Evolutionary conservation across 2,797 vertebrate genomes (phyloP).

Genomic region (Sebastolobus altivelis): DNA sequence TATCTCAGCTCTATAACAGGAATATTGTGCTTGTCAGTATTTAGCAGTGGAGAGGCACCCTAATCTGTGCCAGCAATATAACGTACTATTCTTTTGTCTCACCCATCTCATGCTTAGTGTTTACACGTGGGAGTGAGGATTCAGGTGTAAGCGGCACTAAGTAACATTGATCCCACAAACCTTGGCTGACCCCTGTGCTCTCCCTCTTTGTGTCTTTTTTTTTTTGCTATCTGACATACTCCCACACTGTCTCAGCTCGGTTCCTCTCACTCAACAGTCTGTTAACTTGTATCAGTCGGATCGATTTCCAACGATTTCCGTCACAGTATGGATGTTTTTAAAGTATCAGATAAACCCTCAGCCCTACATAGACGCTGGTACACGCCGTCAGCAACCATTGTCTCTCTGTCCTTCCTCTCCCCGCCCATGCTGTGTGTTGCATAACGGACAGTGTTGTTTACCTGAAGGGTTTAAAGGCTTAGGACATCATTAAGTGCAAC

Average conservation of each 20-base stretch:
- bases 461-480: constrained; percentile 71
- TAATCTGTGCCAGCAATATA: neutral
- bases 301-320: neutral
- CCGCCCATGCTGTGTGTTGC: constrained; percentile 50
- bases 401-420: neutral
- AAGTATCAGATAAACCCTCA: neutral
- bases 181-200: constrained; percentile 15
- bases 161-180: constrained; percentile 41
- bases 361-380: neutral
- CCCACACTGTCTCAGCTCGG: neutral
- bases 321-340: neutral
- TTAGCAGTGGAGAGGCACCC: neutral
- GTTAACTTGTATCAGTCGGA: neutral
- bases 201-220: neutral
- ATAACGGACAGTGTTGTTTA: constrained; percentile 66
- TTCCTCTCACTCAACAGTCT: neutral
- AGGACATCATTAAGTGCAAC: constrained; percentile 62
- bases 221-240: neutral
- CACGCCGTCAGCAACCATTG: neutral
- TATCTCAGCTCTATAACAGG: neutral
- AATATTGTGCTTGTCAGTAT: neutral
- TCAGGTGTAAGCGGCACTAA: constrained; percentile 28
- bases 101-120: constrained; percentile 12
- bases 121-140: constrained; percentile 22
- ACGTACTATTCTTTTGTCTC: neutral